Evolutionary conservation across 2,888 invertebrate genomes (phyloP), one percentile per base, ranked within the genome.

Genomic region (Dysmachus trigonus): DNA sequence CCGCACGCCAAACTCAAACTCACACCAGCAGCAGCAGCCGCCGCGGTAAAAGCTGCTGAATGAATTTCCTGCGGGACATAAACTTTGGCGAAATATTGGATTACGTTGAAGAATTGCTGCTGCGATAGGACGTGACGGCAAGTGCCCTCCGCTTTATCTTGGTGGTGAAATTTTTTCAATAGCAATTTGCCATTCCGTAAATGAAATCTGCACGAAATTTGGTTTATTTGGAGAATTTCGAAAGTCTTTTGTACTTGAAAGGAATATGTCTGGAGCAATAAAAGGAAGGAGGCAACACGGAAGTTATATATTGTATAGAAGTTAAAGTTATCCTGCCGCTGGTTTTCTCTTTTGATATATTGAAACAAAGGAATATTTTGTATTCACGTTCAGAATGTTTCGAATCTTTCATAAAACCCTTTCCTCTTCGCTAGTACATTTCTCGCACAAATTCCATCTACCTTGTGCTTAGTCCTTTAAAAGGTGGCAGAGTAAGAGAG

Each of bases 51-150:
- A 22, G 62, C 22, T 18, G 22, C 62, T 62, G 27, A 62, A 27
- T 18, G 62, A 62, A 62, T 62, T 62, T 62, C 22, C 62, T 62
- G 41, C 13, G 22, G 15, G 77, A 27, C 27, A 47, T 30, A 77
- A 41, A 41, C 77, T 77, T 13, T 30, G 77, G 8, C 47, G 77
- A 77, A 77, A 77, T 51, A 77, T 77, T 77, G 30, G 77, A 77
- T 77, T 77, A 77, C 27, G 31, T n/a, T 77, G 47, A 77, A 51
- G 47, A 41, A 47, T 77, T 41, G 47, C 41, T 77, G 47, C 47
- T 8, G 27, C 30, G n/a, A 77, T 47, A 27, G 27, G 15, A 27
- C 27, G 77, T 47, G 77, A 77, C 47, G 77, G 10, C 62, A 62
- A 22, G 62, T 62, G 18, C 62, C 10, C 62, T 22, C 62, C 62